phyloP scores from a whole-genome alignment of 2,797 vertebrate genomes.

The Cuculus canorus region DNA sequence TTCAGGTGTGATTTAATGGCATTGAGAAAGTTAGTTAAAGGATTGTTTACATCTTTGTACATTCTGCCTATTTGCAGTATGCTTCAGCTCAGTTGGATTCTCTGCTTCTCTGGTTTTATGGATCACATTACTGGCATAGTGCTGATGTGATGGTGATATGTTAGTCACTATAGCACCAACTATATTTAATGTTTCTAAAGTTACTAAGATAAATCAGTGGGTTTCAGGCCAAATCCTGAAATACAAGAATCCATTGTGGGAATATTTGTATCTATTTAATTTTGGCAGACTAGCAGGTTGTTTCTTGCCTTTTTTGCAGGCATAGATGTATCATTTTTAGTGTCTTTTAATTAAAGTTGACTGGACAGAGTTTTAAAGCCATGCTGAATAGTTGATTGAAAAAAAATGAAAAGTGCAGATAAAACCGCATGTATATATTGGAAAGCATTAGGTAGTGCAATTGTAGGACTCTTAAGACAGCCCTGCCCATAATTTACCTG shows the following conservation, averaged over 20 bases:
- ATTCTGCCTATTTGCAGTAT: not conserved
- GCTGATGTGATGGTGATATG: not conserved
- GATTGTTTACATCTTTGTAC: not conserved
- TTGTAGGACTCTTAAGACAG: not conserved
- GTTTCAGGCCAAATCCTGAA: not conserved
- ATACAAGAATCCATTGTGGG: not conserved
- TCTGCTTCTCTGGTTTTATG: not conserved
- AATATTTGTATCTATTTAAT: not conserved
- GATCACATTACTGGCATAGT: not conserved
- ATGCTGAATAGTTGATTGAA: not conserved
- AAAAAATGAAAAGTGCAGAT: not conserved
- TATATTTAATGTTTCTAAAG: not conserved
- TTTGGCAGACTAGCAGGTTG: not conserved
- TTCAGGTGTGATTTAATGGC: not conserved
- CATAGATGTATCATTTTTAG: not conserved
- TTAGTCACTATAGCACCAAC: not conserved
- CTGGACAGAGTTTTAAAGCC: not conserved
- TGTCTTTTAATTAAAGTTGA: not conserved
- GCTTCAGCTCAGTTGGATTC: not conserved
- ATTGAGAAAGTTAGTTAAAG: not conserved
- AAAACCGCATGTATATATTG: not conserved
- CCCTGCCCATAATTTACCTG: not conserved
- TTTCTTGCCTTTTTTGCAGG: not conserved
- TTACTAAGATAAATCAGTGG: not conserved
- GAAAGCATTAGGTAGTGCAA: not conserved